Base-by-base conservation (phyloP, 2,888 invertebrate species). In the Yponomeuta evonymella region DNA sequence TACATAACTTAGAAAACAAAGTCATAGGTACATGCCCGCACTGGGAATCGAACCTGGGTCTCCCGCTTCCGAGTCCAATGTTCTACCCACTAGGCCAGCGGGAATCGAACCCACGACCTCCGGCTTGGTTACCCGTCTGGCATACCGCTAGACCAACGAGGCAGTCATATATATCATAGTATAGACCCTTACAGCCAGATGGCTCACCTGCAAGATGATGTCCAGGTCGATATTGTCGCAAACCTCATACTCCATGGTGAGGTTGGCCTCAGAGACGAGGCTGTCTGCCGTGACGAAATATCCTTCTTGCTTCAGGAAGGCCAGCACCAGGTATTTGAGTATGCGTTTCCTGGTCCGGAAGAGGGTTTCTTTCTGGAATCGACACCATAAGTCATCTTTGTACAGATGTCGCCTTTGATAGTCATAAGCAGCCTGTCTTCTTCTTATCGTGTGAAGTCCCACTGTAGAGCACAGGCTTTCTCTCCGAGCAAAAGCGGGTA, bases 161-260 rank as follows among this genome's bases (percentile, higher is more conserved):
- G 36, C 5, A 5, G 36, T 4, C 23, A 23, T 23, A 23, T 23
- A 36, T 36, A 36, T 36, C 5, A 2, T 36, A 51, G 23, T 23
- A 23, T 23, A 23, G 23, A 23, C 51, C 51, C 51, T 51, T 51
- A 58, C 15, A 15, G 51, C 43, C 0, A 43, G 43, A 8, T 43
- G 43, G 0, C 73, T 71, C 69, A 89, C 91, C 83, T 97, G 95
- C 72, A 98, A 88, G 75, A 98, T 96, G 65, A 96, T 96, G 74
- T 97, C 96, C 80, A 98, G 89, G 83, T 98, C 98, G 72, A 98
- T 94, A 79, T 98, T 98, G 81, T 98, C 98, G 85, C 98, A 98
- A 62, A 98, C 93, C 79, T 94, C 93, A 80, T 94, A 95, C 72
- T 95, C 94, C 8, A 93, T 93, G 0, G 95, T 92, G 11, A 98